Base-by-base conservation (phyloP, 2,797 vertebrate species). In the Molothrus aeneus region DNA sequence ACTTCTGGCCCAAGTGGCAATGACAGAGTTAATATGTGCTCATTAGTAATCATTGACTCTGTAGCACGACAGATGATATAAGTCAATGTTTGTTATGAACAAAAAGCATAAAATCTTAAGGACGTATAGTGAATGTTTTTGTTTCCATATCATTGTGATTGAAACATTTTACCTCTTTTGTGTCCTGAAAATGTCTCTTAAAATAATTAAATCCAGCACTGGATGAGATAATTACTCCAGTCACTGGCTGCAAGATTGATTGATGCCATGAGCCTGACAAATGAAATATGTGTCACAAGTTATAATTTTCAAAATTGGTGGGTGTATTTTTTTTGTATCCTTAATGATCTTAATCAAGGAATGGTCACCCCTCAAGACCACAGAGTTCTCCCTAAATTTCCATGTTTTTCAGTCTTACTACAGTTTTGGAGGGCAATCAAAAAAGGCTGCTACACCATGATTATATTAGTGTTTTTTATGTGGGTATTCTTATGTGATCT, bases 121-220 rank as follows among this genome's bases (percentile, higher is more conserved):
- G 48, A 42, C 11, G 10, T 28, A 50, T 42, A 70, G 10, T 29
- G 22, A 93, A 83, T 88, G 7, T 19, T 75, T 96, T 92, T 92
- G 7, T 72, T 95, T 80, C 48, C 21, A 36, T 42, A 60, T 9
- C 79, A 57, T 24, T 50, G 16, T 51, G 72, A 42, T 94, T 94
- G 93, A 83, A 96, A 64, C 21, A 53, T 77, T 94, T 95, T 84
- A 63, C 28, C 25, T 90, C 6, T 70, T 90, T 91, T 80, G 34
- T 89, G 74, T 43, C 88, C 77, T 88, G 69, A 69, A 94, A 97
- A 85, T 72, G 43, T 94, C 92, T 84, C 74, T 79, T 93, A 93
- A 97, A 93, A 93, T 96, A 96, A 97, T 97, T 90, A 92, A 22
- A 48, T 43, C 80, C 64, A 93, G 34, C 38, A 42, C 53, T 59